Evolutionary conservation across 2,888 invertebrate genomes (phyloP).

Genomic region (Gastrophysa polygoni): DNA sequence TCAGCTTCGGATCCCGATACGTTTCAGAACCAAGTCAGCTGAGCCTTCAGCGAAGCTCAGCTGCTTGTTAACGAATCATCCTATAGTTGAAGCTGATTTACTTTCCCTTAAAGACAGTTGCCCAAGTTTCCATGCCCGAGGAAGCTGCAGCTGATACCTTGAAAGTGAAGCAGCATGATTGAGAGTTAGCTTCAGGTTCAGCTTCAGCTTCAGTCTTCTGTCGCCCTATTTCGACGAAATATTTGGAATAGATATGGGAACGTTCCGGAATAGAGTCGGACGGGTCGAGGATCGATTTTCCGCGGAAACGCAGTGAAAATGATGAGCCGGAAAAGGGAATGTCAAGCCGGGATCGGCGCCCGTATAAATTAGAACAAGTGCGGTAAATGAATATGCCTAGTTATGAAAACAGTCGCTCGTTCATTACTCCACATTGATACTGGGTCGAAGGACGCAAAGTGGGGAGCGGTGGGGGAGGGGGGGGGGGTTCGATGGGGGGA

Average conservation of each 20-base stretch:
- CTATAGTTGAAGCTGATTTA: too few relatives aligned
- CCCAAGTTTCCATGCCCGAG: too few relatives aligned
- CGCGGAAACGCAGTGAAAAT: background rate
- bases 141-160: too few relatives aligned
- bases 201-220: too few relatives aligned
- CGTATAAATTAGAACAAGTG: slow-evolving; percentile 44
- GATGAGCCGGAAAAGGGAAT: background rate
- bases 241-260: background rate
- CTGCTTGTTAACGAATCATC: too few relatives aligned
- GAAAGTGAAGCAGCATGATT: too few relatives aligned
- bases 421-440: slow-evolving; percentile 47
- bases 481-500: background rate
- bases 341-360: slow-evolving; percentile 10
- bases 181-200: too few relatives aligned
- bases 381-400: slow-evolving; percentile 48
- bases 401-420: slow-evolving; percentile 44
- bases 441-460: slow-evolving; percentile 22
- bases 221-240: too few relatives aligned
- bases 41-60: too few relatives aligned
- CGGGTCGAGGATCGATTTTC: background rate
- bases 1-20: too few relatives aligned
- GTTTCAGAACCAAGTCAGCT: too few relatives aligned
- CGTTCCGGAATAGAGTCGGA: background rate
- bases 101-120: too few relatives aligned
- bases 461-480: background rate